A percentile compares a stretch with the other conserved stretches of the same genome.
These are phyloP conservation scores for Archips xylosteana DNA, from an alignment of 2,888 invertebrate species.

Conservation along the genomic window DNA sequence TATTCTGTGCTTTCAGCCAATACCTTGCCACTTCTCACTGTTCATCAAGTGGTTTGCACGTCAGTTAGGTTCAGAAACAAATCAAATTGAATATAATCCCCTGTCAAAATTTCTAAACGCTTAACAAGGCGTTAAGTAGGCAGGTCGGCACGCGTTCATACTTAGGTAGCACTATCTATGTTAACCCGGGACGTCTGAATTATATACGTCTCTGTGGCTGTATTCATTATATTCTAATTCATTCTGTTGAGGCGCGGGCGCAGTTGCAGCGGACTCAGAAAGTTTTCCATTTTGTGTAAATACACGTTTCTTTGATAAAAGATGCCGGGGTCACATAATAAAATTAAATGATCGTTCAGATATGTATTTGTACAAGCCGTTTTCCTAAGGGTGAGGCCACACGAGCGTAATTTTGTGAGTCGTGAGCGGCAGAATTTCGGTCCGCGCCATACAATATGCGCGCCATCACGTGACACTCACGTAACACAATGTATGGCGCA, in stretches of 20 bases:
- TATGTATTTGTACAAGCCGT: too few relatives aligned
- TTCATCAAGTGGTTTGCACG: not conserved
- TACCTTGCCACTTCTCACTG: too few relatives aligned
- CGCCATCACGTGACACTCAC: too few relatives aligned
- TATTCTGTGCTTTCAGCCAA: too few relatives aligned
- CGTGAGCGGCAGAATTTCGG: too few relatives aligned
- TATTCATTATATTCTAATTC: slow-evolving; percentile 47
- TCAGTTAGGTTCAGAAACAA: not conserved
- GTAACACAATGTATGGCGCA: too few relatives aligned
- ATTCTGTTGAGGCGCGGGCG: slow-evolving; percentile 23
- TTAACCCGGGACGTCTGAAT: slow-evolving; percentile 15
- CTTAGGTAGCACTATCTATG: slow-evolving; percentile 11
- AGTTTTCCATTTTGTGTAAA: too few relatives aligned
- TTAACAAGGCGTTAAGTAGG: not conserved
- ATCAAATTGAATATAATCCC: not conserved
- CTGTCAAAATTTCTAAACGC: not conserved
- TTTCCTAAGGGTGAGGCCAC: too few relatives aligned
- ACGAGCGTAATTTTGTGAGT: too few relatives aligned
- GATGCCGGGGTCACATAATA: too few relatives aligned
- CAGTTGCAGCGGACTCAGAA: slow-evolving; percentile 9
- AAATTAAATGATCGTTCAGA: too few relatives aligned
- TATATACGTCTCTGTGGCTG: slow-evolving; percentile 30
- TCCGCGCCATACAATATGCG: too few relatives aligned
- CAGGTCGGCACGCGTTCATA: not conserved
- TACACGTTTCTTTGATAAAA: not conserved